Conservation (phyloP, 2,797 vertebrate species). For the Bovichtus variegatus region DNA sequence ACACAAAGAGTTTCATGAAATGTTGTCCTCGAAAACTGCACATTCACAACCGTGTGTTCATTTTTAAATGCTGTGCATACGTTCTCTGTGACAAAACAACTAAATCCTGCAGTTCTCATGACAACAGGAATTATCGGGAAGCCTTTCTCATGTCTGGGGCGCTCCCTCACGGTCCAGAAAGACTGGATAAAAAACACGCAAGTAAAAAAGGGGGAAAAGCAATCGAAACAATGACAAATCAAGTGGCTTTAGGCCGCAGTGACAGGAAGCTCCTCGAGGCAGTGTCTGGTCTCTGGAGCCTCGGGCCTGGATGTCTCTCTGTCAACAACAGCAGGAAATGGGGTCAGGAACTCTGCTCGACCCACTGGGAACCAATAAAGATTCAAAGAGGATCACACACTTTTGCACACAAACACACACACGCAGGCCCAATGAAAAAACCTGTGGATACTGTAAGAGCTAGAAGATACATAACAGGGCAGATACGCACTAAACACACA, state of each 20-base stretch:
- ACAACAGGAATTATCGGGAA: slow-evolving; percentile 15
- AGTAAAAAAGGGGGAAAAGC: neutral
- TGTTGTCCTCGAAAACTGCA: neutral
- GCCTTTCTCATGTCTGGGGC: slow-evolving; percentile 17
- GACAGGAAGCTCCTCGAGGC: slow-evolving; percentile 67
- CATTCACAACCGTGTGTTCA: neutral
- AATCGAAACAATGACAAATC: slow-evolving; percentile 51
- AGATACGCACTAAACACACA: neutral
- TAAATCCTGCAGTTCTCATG: neutral
- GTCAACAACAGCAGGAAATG: slow-evolving; percentile 74
- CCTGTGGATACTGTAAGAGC: neutral
- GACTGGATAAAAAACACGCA: no score
- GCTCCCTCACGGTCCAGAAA: slow-evolving; percentile 44
- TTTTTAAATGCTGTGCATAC: neutral
- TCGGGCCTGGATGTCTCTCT: slow-evolving; percentile 51
- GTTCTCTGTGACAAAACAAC: slow-evolving; percentile 1
- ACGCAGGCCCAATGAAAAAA: neutral
- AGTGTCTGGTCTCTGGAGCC: slow-evolving; percentile 64
- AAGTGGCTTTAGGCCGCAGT: slow-evolving; percentile 36
- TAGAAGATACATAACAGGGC: neutral
- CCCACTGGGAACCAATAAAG: slow-evolving; percentile 68
- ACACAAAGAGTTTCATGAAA: neutral
- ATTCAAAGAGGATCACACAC: slow-evolving; percentile 16
- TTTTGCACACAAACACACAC: neutral
- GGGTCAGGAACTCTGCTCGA: slow-evolving; percentile 73